Percentiles rank a stretch among this genome's conserved stretches.
These are phyloP conservation scores for Micromesistius poutassou DNA, from an alignment of 2,797 vertebrate species.

Conservation along the genomic window DNA sequence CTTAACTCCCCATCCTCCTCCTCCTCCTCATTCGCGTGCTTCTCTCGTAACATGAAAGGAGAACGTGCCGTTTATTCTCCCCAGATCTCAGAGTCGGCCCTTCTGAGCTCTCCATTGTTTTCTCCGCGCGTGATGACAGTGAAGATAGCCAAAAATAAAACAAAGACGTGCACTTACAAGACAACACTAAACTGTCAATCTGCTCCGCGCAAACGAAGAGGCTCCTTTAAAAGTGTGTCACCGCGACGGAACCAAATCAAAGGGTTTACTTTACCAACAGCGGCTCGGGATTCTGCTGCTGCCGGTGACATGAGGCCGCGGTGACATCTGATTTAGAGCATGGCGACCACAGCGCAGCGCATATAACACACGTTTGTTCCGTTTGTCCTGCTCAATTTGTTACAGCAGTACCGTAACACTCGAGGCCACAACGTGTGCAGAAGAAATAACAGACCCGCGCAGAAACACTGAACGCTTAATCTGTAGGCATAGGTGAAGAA, in stretches of 20 bases:
- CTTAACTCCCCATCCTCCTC: constrained; percentile 30
- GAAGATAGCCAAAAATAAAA: constrained; percentile 66
- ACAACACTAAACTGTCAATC: constrained; percentile 58
- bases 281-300: constrained; percentile 37
- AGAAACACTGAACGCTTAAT: too few species aligned
- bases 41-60: constrained; percentile 55
- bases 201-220: constrained; percentile 33
- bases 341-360: constrained; percentile 36
- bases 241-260: constrained; percentile 53
- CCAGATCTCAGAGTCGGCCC: constrained; percentile 48
- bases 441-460: too few species aligned
- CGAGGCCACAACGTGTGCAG: neutral
- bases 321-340: constrained; percentile 55
- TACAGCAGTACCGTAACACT: constrained; percentile 9
- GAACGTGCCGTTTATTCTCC: constrained; percentile 34
- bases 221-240: constrained; percentile 55
- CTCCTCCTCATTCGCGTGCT: neutral
- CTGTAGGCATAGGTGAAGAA: neutral
- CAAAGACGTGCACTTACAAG: constrained; percentile 55
- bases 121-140: constrained; percentile 49
- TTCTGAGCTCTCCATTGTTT: constrained; percentile 41
- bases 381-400: constrained; percentile 65
- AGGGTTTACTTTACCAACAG: constrained; percentile 44
- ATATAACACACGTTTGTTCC: constrained; percentile 47
- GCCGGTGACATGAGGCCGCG: constrained; percentile 11